A percentile compares a stretch with the other conserved stretches of the same genome.
phyloP scores from a whole-genome alignment of 2,113 vertebrate genomes.

The Phalacrocorax aristotelis region DNA sequence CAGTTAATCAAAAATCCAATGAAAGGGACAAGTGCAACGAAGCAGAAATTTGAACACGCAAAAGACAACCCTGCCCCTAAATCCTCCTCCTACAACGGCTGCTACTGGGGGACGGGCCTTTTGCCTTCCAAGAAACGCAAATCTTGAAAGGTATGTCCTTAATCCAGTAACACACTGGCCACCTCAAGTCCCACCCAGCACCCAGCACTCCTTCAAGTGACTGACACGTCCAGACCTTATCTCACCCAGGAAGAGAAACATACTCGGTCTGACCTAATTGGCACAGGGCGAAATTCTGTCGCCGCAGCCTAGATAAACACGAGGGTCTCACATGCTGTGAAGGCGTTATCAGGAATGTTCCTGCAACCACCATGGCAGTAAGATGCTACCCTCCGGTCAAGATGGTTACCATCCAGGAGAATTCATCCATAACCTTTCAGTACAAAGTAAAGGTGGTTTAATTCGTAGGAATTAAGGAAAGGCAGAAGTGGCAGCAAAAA shows the following conservation, averaged over 20 bases:
- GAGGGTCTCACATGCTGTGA: accelerated
- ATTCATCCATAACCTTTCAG: neutral
- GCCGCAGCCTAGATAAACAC: accelerated
- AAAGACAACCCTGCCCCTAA: neutral
- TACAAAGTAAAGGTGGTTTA: neutral
- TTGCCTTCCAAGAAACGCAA: neutral
- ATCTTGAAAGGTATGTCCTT: accelerated
- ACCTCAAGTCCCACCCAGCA: neutral
- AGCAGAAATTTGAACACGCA: neutral
- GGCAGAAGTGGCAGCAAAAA: neutral
- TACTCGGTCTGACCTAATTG: neutral
- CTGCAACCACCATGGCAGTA: neutral
- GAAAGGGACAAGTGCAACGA: neutral
- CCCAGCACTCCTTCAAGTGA: neutral
- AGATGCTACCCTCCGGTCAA: neutral
- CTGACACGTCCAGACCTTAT: neutral
- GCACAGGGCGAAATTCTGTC: neutral
- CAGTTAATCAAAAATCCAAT: neutral
- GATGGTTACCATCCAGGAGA: accelerated
- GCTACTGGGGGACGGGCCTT: neutral
- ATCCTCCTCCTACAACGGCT: neutral
- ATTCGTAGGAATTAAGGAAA: neutral
- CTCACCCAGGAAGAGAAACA: neutral
- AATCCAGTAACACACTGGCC: neutral
- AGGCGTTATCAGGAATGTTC: accelerated